Base-by-base conservation (phyloP, 2,113 vertebrate genomes). In the Corynorhinus townsendii region DNA sequence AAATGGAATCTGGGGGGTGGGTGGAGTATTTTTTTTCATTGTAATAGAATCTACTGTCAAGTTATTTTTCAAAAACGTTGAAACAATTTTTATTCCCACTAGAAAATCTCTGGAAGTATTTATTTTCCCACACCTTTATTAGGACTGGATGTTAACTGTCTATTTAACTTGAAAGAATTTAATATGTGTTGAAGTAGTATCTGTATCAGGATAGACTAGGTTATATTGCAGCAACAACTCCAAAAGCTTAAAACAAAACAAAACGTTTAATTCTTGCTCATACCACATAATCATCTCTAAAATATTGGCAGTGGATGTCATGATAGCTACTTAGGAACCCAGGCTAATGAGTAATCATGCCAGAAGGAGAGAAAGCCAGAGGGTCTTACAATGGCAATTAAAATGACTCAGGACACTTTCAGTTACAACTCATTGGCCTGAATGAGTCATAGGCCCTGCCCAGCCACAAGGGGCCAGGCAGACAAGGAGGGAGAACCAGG, bases 101-200 rank as follows among this genome's bases (percentile, higher is more conserved):
- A 80, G 7, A 30, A 88, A 80, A 77, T 75, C 28, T 85, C 38
- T 93, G 30, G 62, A 64, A 73, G 12, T 89, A 72, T 40, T 11
- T 84, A 20, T 91, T 91, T 79, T 33, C 47, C 24, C 28, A 84
- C 22, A 89, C 10, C 52, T 43, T 91, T 15, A 33, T 75, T 73
- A 93, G 77, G 38, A 83, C 40, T 91, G n/a, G 30, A 54, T 84
- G n/a, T 91, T 96, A 35, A 91, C 5, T 76, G 14, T n/a, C 7
- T 83, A 71, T 54, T 45, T 89, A 62, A 82, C 69, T 92, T 92
- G 73, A 81, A 76, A 92, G 38, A 64, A 89, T 35, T 73, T 72
- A 45, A 11, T 47, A 15, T 45, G 11, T 83, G 45, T 83, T 73
- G 90, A 86, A 88, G 43, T 76, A 59, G 14, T 49, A 69, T 52